Evolutionary conservation across 2,888 invertebrate species (phyloP).

Genomic region (Eristalinus sepulchralis): DNA sequence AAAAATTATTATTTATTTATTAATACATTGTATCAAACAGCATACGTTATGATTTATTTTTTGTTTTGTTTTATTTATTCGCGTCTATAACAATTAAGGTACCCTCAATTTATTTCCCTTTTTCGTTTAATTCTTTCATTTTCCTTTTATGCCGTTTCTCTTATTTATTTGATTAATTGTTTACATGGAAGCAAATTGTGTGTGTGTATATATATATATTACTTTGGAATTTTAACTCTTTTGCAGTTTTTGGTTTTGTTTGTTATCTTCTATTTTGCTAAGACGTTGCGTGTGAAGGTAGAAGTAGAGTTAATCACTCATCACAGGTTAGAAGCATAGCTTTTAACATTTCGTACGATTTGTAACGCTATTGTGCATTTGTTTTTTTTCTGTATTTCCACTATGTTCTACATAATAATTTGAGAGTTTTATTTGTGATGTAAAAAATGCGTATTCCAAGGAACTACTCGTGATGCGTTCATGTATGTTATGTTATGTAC

Average conservation of each 20-base stretch:
- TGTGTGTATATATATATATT: conserved; percentile 50
- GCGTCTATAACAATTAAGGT: conserved; percentile 57
- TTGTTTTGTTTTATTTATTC: conserved; percentile 24
- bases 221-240: conserved; percentile 46
- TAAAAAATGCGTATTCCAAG: conserved; percentile 36
- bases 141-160: conserved; percentile 7
- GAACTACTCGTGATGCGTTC: conserved; percentile 52
- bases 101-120: conserved; percentile 26
- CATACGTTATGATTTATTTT: conserved; percentile 34
- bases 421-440: conserved; percentile 34
- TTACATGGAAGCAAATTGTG: conserved; percentile 67
- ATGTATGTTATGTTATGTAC: conserved; percentile 1
- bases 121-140: conserved; percentile 3
- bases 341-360: conserved; percentile 64
- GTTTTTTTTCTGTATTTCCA: not conserved
- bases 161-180: conserved; percentile 40
- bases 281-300: conserved; percentile 59
- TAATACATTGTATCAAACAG: conserved; percentile 69
- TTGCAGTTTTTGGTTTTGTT: conserved; percentile 13
- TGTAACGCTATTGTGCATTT: conserved; percentile 61
- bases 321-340: conserved; percentile 70
- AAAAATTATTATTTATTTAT: conserved; percentile 53
- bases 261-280: conserved; percentile 23
- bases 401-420: conserved; percentile 45
- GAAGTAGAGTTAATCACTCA: conserved; percentile 63